phyloP scores from a whole-genome alignment of 2,113 vertebrate species.

The human (Homo sapiens) region GRCh38 chr14:72713501-72714000 shows the following conservation, averaged over 20 bases:
- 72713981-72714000: conserved; percentile 64
- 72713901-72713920: conserved; percentile 51
- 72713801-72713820: neutral
- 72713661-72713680: neutral
- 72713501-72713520: neutral
- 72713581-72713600: neutral
- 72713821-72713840: neutral
- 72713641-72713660: neutral
- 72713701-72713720: neutral
- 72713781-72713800: accelerated
- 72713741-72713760: neutral
- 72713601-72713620: neutral
- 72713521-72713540: neutral
- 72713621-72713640: neutral
- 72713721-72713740: neutral
- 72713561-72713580: neutral
- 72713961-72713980: conserved; percentile 54
- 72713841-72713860: neutral
- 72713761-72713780: neutral
- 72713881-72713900: conserved; percentile 55
- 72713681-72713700: neutral
- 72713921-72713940: neutral
- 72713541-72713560: accelerated
- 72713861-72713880: conserved; percentile 41
- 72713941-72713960: conserved; percentile 46